Conservation (phyloP, 2,888 invertebrate species). For the Campaea margaritaria region DNA sequence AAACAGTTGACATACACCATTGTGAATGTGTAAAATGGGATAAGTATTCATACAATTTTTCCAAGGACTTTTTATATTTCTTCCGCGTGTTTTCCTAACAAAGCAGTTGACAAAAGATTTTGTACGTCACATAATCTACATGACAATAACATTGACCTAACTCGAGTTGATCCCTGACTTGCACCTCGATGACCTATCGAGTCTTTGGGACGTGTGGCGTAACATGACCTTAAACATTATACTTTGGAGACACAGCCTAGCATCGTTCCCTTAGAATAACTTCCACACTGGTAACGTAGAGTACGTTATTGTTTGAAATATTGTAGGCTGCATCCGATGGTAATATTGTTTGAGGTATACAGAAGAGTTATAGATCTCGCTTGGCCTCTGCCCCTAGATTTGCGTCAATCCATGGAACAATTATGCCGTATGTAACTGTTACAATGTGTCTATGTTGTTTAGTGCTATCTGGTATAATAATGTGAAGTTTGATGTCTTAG, state of each 20-base stretch:
- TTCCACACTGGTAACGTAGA: slow-evolving; percentile 36
- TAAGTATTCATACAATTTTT: no score
- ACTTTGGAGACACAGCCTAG: slow-evolving; percentile 41
- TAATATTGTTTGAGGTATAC: slow-evolving; percentile 54
- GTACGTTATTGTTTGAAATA: background rate
- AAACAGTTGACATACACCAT: no score
- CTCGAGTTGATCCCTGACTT: slow-evolving; percentile 63
- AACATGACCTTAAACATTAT: slow-evolving; percentile 56
- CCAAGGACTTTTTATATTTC: background rate
- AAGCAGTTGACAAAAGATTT: slow-evolving; percentile 57
- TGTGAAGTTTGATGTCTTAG: background rate
- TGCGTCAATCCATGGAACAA: slow-evolving; percentile 78
- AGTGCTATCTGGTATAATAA: slow-evolving; percentile 46
- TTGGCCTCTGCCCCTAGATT: slow-evolving; percentile 72
- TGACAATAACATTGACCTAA: slow-evolving; percentile 78
- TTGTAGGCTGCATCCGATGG: slow-evolving; percentile 51
- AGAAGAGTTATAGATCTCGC: slow-evolving; percentile 72
- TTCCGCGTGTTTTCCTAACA: slow-evolving; percentile 12
- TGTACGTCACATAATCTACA: slow-evolving; percentile 65
- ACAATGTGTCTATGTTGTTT: slow-evolving; percentile 59
- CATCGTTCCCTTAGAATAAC: slow-evolving; percentile 4
- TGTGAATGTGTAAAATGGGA: no score
- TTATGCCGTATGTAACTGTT: slow-evolving; percentile 67
- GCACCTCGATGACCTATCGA: slow-evolving; percentile 69
- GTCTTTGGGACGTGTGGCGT: slow-evolving; percentile 70